A percentile compares a stretch with the other conserved stretches of the same genome.
These are phyloP conservation scores for Pantherophis vulpinus DNA, from an alignment of 2,797 vertebrate species.

Conservation along the genomic window DNA sequence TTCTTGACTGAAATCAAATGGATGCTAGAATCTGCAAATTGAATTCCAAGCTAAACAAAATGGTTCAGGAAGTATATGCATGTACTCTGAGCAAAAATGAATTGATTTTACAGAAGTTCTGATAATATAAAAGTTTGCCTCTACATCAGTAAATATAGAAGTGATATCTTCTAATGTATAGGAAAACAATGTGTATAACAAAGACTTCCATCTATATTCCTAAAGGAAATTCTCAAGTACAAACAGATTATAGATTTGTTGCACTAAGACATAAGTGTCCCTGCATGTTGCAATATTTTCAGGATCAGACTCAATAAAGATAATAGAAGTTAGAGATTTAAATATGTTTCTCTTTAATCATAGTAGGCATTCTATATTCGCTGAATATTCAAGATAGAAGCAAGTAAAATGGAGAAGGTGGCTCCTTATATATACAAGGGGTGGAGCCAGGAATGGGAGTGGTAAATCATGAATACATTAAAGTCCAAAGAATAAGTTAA, in stretches of 20 bases:
- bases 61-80: not conserved
- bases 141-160: not conserved
- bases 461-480: no score
- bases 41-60: not conserved
- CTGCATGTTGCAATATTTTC: no score
- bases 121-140: not conserved
- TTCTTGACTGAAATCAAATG: not conserved
- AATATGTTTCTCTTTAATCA: no score
- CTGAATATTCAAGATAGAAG: no score
- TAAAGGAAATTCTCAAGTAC: not conserved
- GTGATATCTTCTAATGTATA: not conserved
- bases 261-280: not conserved
- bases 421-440: no score
- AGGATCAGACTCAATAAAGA: no score
- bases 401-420: no score
- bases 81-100: not conserved
- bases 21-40: not conserved
- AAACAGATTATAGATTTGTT: not conserved
- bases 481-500: no score
- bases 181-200: not conserved
- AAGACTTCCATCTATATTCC: not conserved
- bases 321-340: no score
- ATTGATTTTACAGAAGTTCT: not conserved
- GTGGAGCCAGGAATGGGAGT: no score
- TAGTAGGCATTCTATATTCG: no score